Percentiles rank a stretch among this genome's conserved stretches.
Evolutionary conservation across 1,140 invertebrate species (phyloP).

Genomic region (Vanessa tameamea): DNA sequence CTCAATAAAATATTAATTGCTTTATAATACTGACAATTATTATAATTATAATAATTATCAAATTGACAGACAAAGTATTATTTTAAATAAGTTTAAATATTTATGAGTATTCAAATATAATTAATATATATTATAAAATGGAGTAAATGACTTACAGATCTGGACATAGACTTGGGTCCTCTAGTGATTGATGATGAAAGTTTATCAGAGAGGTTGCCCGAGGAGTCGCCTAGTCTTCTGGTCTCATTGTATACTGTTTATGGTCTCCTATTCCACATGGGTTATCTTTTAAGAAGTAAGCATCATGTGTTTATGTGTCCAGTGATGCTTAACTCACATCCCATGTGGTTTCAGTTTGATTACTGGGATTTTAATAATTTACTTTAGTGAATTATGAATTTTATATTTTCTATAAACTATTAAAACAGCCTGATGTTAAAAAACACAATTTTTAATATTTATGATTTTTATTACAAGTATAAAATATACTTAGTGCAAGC

Average conservation of each 20-base stretch:
- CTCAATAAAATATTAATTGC: too few relatives aligned
- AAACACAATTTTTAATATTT: too few relatives aligned
- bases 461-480: too few relatives aligned
- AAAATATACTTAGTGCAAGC: too few relatives aligned
- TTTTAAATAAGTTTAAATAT: background rate
- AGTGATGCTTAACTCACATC: constrained; percentile 51
- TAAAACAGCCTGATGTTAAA: too few relatives aligned
- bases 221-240: constrained; percentile 69
- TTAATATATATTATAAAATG: background rate
- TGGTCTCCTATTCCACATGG: constrained; percentile 79
- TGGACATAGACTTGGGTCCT: constrained; percentile 72
- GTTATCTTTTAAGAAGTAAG: constrained; percentile 77
- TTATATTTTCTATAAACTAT: background rate
- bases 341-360: constrained; percentile 14
- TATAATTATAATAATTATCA: too few relatives aligned
- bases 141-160: constrained; percentile 68
- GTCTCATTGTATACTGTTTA: constrained; percentile 77
- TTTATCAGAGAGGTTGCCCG: constrained; percentile 58
- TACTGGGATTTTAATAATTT: background rate
- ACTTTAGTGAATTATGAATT: too few relatives aligned
- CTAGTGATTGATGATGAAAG: constrained; percentile 72
- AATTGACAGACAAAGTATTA: background rate
- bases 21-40: too few relatives aligned
- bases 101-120: background rate
- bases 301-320: constrained; percentile 54